Conservation (phyloP, 2,888 invertebrate genomes). For the Dione vanillae region DNA sequence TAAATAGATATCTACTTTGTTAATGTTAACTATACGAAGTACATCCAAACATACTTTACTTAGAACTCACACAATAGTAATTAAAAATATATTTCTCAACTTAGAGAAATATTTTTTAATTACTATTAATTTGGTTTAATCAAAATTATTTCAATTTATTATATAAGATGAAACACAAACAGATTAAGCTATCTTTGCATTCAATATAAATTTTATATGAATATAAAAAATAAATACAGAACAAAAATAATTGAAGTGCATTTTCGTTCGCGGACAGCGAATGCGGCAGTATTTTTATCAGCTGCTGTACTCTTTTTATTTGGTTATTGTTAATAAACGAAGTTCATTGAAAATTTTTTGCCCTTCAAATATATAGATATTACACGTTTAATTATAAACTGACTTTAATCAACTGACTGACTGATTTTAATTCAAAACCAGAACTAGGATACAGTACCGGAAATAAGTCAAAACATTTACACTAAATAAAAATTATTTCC, state of each 20-base stretch:
- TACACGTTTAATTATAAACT: background rate
- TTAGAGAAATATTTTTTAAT: too few relatives aligned
- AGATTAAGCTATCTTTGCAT: background rate
- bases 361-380: background rate
- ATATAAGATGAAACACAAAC: background rate
- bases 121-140: too few relatives aligned
- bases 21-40: too few relatives aligned
- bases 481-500: background rate
- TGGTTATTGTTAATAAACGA: background rate
- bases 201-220: background rate
- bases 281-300: slow-evolving; percentile 15
- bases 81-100: too few relatives aligned
- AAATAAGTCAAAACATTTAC: background rate
- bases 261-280: slow-evolving; percentile 10
- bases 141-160: too few relatives aligned
- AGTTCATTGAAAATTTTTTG: background rate
- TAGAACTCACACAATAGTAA: too few relatives aligned
- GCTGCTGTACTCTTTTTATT: slow-evolving; percentile 9
- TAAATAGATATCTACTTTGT: too few relatives aligned
- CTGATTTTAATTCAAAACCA: too few relatives aligned
- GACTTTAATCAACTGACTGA: too few relatives aligned
- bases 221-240: background rate
- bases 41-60: too few relatives aligned
- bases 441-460: too few relatives aligned
- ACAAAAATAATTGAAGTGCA: slow-evolving; percentile 14